Conservation (phyloP, 2,113 vertebrate genomes). For the Sebastes fasciatus region DNA sequence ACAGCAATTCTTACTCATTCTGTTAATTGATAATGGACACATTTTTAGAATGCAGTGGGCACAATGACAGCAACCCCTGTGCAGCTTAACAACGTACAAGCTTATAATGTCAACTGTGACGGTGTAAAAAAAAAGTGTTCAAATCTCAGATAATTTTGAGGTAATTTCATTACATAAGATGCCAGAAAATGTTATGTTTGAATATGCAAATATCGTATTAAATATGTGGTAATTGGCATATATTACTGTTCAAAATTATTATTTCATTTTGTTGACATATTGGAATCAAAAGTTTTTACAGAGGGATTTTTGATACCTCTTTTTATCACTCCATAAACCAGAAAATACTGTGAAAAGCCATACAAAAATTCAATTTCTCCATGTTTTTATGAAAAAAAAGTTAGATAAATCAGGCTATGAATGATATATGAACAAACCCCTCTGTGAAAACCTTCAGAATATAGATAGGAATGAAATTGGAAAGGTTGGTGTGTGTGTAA, state of each 20-base stretch:
- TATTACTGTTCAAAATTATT: neutral
- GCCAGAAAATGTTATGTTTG: neutral
- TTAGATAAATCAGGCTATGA: neutral
- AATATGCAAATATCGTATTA: neutral
- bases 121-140: no score
- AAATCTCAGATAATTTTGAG: neutral
- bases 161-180: neutral
- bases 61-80: neutral
- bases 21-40: slow-evolving; percentile 47
- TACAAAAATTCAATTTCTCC: neutral
- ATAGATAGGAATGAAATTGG: neutral
- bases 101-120: neutral
- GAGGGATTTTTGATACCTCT: neutral
- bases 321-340: neutral
- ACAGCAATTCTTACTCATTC: neutral
- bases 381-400: neutral
- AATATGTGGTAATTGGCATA: neutral
- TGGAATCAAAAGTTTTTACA: neutral
- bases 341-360: neutral
- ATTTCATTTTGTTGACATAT: neutral
- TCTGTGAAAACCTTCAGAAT: neutral
- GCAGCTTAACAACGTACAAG: neutral
- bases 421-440: neutral
- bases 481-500: neutral
- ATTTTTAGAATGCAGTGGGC: neutral